Base-by-base conservation (phyloP, 2,888 invertebrate genomes). In the Melanophora roralis region DNA sequence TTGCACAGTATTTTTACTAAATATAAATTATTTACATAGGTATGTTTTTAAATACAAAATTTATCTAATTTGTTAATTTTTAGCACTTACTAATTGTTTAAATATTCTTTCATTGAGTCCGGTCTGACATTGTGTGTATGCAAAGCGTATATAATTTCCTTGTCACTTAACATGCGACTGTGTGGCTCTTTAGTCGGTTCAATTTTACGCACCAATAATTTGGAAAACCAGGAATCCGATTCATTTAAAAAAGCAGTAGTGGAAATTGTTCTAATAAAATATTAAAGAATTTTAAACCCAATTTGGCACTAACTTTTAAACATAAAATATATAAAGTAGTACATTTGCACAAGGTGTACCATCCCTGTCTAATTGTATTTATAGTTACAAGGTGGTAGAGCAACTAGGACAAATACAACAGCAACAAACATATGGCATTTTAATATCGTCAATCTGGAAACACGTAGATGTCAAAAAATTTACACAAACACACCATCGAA, bases 101-200 rank as follows among this genome's bases (percentile, higher is more conserved):
- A 91, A 90, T 98, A 98, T 89, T 94, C 93, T 83, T 94, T 94
- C 91, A 95, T 94, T 55, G 94, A 94, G 90, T 97, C 97, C 43
- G 98, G 96, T 86, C 96, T 94, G 84, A 98, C 96, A 89, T 97
- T 96, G 90, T 98, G 98, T 81, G 98, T 98, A 89, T 98, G 96
- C 77, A 99, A 92, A 82, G 98, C 97, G 91, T 97, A 99, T 85
- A 99, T 95, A 74, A 95, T 93, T 91, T 98, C 98, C 90, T 98
- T 98, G 90, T 97, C 97, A 86, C 98, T 97, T 57, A 99, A 92
- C 94, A 98, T 96, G 82, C 97, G 94, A 86, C 98, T 98, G 90
- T 99, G 99, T 2, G 98, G 95, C 89, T 98, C 97, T 90, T 97
- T 97, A 1, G 97, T 97, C 5, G 97, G 97, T 88, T 98, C 97